Evolutionary conservation across 1,140 invertebrate species (phyloP).

Genomic region (Matsumurasca onukii): DNA sequence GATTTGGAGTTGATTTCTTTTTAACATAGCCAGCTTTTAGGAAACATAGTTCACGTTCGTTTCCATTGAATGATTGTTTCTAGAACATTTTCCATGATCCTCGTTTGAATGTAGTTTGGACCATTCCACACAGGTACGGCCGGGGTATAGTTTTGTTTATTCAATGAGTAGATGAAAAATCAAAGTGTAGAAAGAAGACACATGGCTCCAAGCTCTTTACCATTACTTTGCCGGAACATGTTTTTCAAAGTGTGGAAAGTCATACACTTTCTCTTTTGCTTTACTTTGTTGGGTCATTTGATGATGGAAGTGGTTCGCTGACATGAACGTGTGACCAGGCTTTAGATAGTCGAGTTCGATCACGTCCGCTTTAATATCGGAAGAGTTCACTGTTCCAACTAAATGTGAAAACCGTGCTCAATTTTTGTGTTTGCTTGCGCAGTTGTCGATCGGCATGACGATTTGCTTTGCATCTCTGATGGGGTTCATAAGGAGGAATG

Average conservation of each 20-base stretch:
- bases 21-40: conserved; percentile 14
- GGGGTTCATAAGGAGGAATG: conserved; percentile 22
- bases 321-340: conserved; percentile 44
- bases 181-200: conserved; percentile 3
- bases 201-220: not conserved
- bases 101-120: conserved; percentile 4
- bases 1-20: conserved; percentile 12
- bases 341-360: conserved; percentile 40
- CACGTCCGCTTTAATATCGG: conserved; percentile 39
- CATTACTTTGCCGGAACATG: not conserved
- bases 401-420: conserved; percentile 32
- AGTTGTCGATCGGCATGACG: conserved; percentile 40
- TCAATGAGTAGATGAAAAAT: not conserved
- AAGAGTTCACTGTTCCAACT: conserved; percentile 33
- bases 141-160: conserved; percentile 11
- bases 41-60: not conserved
- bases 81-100: not conserved
- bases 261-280: conserved; percentile 27
- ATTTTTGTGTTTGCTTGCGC: conserved; percentile 37
- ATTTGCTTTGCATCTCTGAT: conserved; percentile 28
- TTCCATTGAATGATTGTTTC: not conserved
- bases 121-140: conserved; percentile 15
- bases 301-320: conserved; percentile 44
- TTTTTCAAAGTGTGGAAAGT: conserved; percentile 22
- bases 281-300: conserved; percentile 36